Percentiles rank a stretch among this genome's conserved stretches.
These are phyloP conservation scores for Chionis minor DNA, from an alignment of 2,113 vertebrate species.

Conservation along the genomic window DNA sequence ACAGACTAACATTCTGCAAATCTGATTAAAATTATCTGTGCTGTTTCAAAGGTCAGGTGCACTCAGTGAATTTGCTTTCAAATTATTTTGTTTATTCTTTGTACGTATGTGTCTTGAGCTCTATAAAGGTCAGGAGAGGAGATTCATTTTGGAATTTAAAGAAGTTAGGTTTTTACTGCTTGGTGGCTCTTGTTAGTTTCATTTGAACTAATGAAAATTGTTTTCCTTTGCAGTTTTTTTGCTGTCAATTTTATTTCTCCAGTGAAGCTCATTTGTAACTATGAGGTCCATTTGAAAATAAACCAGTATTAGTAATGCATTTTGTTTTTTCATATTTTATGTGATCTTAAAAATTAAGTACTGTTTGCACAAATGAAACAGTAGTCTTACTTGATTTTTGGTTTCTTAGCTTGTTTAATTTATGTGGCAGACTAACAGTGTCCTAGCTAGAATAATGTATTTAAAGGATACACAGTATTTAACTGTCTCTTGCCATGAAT, in stretches of 20 bases:
- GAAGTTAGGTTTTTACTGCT: constrained; percentile 62
- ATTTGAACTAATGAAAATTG: constrained; percentile 32
- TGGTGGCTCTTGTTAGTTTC: constrained; percentile 60
- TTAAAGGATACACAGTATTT: not conserved
- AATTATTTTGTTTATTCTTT: constrained; percentile 83
- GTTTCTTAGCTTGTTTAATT: not conserved
- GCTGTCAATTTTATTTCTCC: not conserved
- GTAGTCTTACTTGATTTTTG: not conserved
- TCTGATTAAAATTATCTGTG: constrained; percentile 77
- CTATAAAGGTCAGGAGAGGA: constrained; percentile 76
- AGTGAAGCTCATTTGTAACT: not conserved
- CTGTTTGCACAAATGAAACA: not conserved
- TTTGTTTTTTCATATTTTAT: constrained; percentile 27
- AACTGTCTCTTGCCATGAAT: constrained; percentile 4
- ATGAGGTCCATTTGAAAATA: constrained; percentile 15
- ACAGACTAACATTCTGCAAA: constrained; percentile 73
- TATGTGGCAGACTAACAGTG: not conserved
- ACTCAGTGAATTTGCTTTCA: constrained; percentile 75
- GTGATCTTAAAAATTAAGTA: not conserved
- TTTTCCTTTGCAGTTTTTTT: constrained; percentile 21
- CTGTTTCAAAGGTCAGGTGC: constrained; percentile 77
- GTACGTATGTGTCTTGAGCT: constrained; percentile 70
- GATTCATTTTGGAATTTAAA: constrained; percentile 71
- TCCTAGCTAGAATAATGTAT: not conserved
- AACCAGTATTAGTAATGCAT: not conserved